Evolutionary conservation across 2,888 invertebrate species (phyloP).

Genomic region (Nomada ferruginata): DNA sequence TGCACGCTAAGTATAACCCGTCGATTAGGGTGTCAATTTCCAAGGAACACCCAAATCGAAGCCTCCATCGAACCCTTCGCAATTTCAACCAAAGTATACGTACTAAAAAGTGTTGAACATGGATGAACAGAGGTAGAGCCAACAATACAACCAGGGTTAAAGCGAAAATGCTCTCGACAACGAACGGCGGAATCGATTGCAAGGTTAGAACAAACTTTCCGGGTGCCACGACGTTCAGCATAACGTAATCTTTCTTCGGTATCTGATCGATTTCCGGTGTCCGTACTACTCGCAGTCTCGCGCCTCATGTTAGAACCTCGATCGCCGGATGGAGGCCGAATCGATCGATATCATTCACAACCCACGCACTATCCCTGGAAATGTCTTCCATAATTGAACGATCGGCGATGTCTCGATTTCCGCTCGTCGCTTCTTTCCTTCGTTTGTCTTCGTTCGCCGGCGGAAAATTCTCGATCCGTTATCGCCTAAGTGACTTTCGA

Average conservation of each 20-base stretch:
- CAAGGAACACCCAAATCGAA: conserved; percentile 15
- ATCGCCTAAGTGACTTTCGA: neutral
- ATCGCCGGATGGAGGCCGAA: conserved; percentile 35
- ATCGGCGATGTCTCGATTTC: conserved; percentile 50
- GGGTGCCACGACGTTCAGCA: conserved; percentile 74
- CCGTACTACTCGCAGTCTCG: neutral
- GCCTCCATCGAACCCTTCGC: neutral
- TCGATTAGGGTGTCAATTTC: neutral
- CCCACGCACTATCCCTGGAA: conserved; percentile 48
- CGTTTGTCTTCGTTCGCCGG: conserved; percentile 26
- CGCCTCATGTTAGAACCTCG: conserved; percentile 52
- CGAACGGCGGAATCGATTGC: conserved; percentile 76
- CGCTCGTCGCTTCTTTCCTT: conserved; percentile 37
- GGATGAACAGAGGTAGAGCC: conserved; percentile 76
- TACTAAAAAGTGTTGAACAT: conserved; percentile 75
- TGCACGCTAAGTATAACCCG: neutral
- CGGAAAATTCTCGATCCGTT: neutral
- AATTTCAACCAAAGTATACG: conserved; percentile 25
- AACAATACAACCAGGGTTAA: conserved; percentile 75
- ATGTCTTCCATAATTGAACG: conserved; percentile 67
- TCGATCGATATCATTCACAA: conserved; percentile 65
- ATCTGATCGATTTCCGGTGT: conserved; percentile 38
- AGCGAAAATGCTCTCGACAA: conserved; percentile 76
- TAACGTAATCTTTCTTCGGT: conserved; percentile 63
- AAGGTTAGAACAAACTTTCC: conserved; percentile 76